Conservation (phyloP, 2,888 invertebrate species). For the Rhopalosiphum nymphaeae region DNA sequence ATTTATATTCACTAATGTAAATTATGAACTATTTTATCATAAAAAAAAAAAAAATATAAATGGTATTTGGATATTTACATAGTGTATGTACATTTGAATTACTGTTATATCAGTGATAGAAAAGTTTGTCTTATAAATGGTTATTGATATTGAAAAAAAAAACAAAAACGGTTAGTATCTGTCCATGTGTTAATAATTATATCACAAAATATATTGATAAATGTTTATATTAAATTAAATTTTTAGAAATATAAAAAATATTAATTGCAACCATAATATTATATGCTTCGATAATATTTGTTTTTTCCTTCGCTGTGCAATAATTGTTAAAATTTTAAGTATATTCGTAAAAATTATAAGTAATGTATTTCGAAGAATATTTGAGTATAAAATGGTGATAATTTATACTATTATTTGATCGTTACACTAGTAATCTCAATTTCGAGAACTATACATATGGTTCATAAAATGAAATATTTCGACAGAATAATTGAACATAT, state of each 20-base stretch:
- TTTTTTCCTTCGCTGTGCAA: background rate
- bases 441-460: background rate
- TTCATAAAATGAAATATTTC: background rate
- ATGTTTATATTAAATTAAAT: background rate
- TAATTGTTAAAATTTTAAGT: background rate
- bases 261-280: background rate
- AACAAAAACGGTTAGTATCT: background rate
- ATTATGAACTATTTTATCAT: background rate
- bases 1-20: background rate
- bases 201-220: background rate
- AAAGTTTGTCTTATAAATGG: background rate
- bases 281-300: background rate
- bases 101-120: background rate
- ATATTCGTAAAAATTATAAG: background rate
- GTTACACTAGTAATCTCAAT: background rate
- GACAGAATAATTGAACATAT: background rate
- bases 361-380: background rate
- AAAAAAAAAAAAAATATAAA: background rate
- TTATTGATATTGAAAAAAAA: background rate
- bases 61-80: background rate
- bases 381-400: background rate
- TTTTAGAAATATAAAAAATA: background rate
- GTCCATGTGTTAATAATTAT: background rate
- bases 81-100: background rate
- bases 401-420: slow-evolving; percentile 15